These are phyloP conservation scores for Myzus persicae DNA, from an alignment of 1,140 invertebrate species.

Conservation along the genomic window DNA sequence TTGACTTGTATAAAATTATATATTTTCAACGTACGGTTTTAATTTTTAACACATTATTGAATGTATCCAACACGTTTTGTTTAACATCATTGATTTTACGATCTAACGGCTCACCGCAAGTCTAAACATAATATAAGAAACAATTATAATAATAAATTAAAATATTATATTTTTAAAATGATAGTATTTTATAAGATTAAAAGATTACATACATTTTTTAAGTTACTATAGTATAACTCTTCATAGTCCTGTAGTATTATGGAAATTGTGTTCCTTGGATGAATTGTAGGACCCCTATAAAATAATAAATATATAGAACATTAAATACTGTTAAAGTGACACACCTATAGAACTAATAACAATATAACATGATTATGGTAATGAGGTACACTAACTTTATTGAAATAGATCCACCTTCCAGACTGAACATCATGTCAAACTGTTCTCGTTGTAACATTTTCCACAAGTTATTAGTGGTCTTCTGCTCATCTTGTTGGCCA, in stretches of 20 bases:
- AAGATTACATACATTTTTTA: constrained; percentile 33
- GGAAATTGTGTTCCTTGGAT: constrained; percentile 26
- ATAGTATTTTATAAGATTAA: neutral
- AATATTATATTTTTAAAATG: neutral
- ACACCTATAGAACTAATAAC: constrained; percentile 43
- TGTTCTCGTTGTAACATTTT: constrained; percentile 60
- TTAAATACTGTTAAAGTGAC: constrained; percentile 12
- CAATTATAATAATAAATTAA: neutral
- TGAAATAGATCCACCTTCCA: constrained; percentile 71
- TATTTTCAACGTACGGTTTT: constrained; percentile 49
- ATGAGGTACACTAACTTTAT: constrained; percentile 66
- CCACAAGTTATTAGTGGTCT: constrained; percentile 51
- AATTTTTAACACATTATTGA: constrained; percentile 47
- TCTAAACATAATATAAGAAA: constrained; percentile 22
- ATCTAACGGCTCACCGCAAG: constrained; percentile 19
- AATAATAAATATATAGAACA: neutral
- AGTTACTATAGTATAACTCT: constrained; percentile 14
- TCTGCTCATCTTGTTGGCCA: constrained; percentile 44
- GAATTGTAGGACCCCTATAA: constrained; percentile 34
- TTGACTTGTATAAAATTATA: neutral
- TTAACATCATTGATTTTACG: constrained; percentile 53
- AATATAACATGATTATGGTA: neutral
- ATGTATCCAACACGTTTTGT: constrained; percentile 56
- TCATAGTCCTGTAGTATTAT: constrained; percentile 9
- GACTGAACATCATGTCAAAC: constrained; percentile 72